Evolutionary conservation across 1,140 invertebrate species (phyloP).

Genomic region (Habropoda laboriosa): DNA sequence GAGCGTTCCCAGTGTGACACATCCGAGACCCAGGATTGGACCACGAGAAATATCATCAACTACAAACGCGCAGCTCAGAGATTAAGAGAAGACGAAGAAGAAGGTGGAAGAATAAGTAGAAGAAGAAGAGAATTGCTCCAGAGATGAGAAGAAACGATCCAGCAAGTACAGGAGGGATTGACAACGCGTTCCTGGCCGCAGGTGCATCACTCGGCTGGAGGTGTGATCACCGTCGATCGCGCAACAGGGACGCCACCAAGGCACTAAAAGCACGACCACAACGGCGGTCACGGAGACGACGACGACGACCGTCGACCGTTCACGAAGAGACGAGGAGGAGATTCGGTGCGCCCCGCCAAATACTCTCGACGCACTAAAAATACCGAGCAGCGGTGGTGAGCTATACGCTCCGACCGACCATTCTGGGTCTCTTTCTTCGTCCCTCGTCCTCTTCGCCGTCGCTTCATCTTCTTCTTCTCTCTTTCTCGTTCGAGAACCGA

Average conservation of each 20-base stretch:
- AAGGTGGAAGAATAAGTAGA: background rate
- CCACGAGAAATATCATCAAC: background rate
- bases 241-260: constrained; percentile 51
- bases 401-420: constrained; percentile 37
- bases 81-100: no score
- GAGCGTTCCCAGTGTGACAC: constrained; percentile 6
- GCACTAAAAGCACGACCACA: constrained; percentile 52
- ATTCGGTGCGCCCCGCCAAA: constrained; percentile 75
- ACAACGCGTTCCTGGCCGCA: constrained; percentile 18
- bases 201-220: constrained; percentile 52
- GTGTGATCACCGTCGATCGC: constrained; percentile 54
- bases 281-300: constrained; percentile 55
- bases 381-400: constrained; percentile 69
- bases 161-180: constrained; percentile 11
- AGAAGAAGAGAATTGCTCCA: background rate
- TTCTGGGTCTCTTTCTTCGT: background rate
- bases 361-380: constrained; percentile 78
- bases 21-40: background rate
- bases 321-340: constrained; percentile 61
- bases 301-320: constrained; percentile 51
- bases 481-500: constrained; percentile 39
- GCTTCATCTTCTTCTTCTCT: no score
- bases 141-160: no score
- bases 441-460: no score
- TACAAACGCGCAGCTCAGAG: background rate